A percentile compares a stretch with the other conserved stretches of the same genome.
phyloP scores from a whole-genome alignment of 2,797 vertebrate genomes.

The Orientallactaga sibirica region DNA sequence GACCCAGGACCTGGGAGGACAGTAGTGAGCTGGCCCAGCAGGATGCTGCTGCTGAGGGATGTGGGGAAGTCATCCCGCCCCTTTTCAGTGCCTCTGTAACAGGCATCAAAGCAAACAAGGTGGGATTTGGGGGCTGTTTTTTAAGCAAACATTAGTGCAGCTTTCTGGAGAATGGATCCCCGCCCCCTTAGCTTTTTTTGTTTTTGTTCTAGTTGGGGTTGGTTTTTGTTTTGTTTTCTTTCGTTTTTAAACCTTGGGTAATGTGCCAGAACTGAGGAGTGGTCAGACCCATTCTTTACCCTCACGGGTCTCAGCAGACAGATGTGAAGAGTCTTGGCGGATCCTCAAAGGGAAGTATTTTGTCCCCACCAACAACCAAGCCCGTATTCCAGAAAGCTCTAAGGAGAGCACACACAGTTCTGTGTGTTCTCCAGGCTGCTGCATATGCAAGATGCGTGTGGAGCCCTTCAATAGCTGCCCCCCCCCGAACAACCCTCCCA shows the following conservation, averaged over 20 bases:
- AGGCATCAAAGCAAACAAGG: background rate
- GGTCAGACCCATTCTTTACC: background rate
- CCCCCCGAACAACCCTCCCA: background rate
- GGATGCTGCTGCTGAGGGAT: background rate
- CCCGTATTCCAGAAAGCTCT: background rate
- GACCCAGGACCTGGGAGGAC: background rate
- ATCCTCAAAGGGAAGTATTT: background rate
- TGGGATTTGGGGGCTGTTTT: background rate
- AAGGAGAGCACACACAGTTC: accelerated
- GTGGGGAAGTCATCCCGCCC: background rate
- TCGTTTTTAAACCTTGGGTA: background rate
- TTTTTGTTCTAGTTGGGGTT: background rate
- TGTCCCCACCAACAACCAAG: background rate
- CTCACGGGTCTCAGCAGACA: background rate
- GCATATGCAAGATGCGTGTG: background rate
- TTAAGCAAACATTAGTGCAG: background rate
- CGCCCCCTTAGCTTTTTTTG: background rate
- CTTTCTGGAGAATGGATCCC: background rate
- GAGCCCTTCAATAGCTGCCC: background rate
- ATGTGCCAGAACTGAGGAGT: background rate
- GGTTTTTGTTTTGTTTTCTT: background rate
- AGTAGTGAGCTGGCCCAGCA: background rate
- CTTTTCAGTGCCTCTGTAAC: background rate
- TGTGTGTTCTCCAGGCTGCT: background rate
- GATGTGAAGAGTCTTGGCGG: background rate